phyloP scores from a whole-genome alignment of 2,888 invertebrate species.

The Arrhopalites spinosus region DNA sequence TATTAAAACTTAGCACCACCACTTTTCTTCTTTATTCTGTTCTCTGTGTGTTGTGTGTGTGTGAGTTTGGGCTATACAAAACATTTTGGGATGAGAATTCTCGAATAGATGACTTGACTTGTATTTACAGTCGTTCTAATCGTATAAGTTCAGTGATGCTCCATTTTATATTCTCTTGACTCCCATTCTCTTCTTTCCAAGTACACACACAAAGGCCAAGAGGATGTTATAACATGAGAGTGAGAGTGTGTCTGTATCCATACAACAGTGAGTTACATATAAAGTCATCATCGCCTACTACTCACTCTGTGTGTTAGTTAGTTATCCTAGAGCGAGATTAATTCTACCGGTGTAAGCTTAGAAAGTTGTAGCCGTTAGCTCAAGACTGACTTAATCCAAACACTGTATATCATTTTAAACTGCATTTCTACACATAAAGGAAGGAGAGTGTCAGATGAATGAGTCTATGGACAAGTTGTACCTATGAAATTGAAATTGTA shows the following conservation, averaged over 20 bases:
- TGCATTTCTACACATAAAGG: neutral
- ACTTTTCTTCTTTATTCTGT: too few species aligned
- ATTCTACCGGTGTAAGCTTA: neutral
- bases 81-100: neutral
- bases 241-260: too few species aligned
- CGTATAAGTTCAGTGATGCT: conserved; percentile 8
- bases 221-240: too few species aligned
- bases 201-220: neutral
- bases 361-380: too few species aligned
- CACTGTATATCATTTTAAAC: conserved; percentile 1
- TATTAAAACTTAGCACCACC: neutral
- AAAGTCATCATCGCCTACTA: neutral
- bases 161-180: conserved; percentile 25
- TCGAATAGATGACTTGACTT: conserved; percentile 5
- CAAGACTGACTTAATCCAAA: neutral
- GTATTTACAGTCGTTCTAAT: neutral
- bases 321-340: conserved; percentile 9
- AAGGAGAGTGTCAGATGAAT: neutral
- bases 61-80: neutral
- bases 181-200: neutral
- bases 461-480: too few species aligned
- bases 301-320: neutral
- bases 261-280: too few species aligned
- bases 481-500: neutral
- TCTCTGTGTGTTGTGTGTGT: too few species aligned